Evolutionary conservation across 2,888 invertebrate genomes (phyloP), one percentile per base, ranked within the genome.

Genomic region (Graphium colonna): DNA sequence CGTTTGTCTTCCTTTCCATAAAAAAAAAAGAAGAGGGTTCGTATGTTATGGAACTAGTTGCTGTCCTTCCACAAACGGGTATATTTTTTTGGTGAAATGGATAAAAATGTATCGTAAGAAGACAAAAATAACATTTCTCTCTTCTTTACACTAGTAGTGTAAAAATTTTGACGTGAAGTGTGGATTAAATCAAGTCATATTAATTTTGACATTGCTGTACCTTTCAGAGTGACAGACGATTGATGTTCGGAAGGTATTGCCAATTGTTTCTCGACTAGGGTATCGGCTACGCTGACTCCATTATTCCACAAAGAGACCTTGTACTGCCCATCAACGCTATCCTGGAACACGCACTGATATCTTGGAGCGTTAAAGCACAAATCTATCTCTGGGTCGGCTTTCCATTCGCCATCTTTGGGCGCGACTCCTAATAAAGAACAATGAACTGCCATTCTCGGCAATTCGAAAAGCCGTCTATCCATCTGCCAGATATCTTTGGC

Each of bases 361-460:
- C 83, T 76, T 1, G 92, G 92, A 26, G 90, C 91, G 62, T 92
- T 91, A 68, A 94, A 94, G 65, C 91, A 92, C n/a, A 86, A 75
- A 56, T 92, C 91, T 48, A 92, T 90, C 40, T 82, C 83, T 0
- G 85, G 74, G 26, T 90, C 74, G 28, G 90, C 83, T 8, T 90
- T 85, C 94, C 94, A 94, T 55, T 77, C 82, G 0, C 90, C 91
- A 3, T 89, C 91, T 39, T 81, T 79, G 0, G 94, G 92, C 15
- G 86, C 73, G 1, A 95, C 90, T 31, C 92, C 92, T 31, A 89
- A 79, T 47, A 96, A 78, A 0, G 92, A 86, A 69, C 96, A 95
- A 47, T 91, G 90, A 0, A 95, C 81, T 0, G 95, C 94, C 90
- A 95, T 93, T 48, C 91, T 92, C 0, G 95, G 94, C 15, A 94